Evolutionary conservation across 2,797 vertebrate genomes (phyloP).

Genomic region (Rhinoraja longicauda): DNA sequence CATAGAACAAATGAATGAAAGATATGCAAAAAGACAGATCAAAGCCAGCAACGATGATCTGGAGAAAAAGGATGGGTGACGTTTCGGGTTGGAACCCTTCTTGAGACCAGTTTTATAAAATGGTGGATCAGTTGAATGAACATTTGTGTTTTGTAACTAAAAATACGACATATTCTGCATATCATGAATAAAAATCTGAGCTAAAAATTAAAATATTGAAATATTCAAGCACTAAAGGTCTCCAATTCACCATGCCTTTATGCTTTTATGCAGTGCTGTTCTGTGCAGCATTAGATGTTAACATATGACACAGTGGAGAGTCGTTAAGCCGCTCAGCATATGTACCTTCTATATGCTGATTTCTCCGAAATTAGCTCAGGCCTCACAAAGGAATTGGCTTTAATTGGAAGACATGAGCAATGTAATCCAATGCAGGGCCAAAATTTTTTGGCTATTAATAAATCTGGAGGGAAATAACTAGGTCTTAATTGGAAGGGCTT

Average conservation of each 20-base stretch:
- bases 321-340: background rate
- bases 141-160: too few relatives aligned
- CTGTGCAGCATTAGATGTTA: background rate
- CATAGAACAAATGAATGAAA: too few relatives aligned
- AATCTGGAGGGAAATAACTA: background rate
- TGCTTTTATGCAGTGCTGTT: background rate
- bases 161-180: too few relatives aligned
- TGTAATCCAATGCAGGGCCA: background rate
- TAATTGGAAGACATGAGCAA: background rate
- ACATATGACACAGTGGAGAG: background rate
- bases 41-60: too few relatives aligned
- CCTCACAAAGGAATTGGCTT: background rate
- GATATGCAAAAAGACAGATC: too few relatives aligned
- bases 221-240: too few relatives aligned
- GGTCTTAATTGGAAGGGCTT: slow-evolving; percentile 18
- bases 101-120: too few relatives aligned
- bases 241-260: background rate
- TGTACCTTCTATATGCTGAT: background rate
- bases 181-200: too few relatives aligned
- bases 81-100: too few relatives aligned
- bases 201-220: too few relatives aligned
- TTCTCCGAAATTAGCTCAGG: background rate
- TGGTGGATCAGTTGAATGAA: too few relatives aligned
- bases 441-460: slow-evolving; percentile 23
- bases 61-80: too few relatives aligned